These are phyloP conservation scores for Sinocyclocheilus rhinocerous DNA, from an alignment of 2,113 vertebrate genomes.

Conservation along the genomic window DNA sequence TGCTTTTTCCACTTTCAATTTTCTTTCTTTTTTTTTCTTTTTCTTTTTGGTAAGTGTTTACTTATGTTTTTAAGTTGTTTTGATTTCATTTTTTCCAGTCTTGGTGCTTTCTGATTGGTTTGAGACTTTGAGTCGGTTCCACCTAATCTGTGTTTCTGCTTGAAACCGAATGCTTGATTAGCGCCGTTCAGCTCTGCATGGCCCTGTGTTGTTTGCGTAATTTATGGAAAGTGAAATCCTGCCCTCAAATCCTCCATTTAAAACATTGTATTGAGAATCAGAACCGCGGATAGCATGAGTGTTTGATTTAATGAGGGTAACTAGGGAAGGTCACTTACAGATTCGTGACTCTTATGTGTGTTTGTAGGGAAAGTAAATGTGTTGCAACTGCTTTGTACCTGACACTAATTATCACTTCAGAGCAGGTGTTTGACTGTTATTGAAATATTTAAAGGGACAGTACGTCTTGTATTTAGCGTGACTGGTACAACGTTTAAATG, in stretches of 20 bases:
- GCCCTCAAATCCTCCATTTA: slow-evolving; percentile 35
- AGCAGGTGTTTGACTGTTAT: slow-evolving; percentile 25
- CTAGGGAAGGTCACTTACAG: background rate
- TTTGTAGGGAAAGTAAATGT: background rate
- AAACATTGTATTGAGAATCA: background rate
- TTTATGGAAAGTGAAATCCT: slow-evolving; percentile 44
- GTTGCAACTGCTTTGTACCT: background rate
- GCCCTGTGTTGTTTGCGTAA: slow-evolving; percentile 47
- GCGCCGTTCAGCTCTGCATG: slow-evolving; percentile 19
- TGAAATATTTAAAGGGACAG: slow-evolving; percentile 30
- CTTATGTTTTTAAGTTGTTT: slow-evolving; percentile 35
- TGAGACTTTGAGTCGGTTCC: slow-evolving; percentile 44
- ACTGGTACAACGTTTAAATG: background rate
- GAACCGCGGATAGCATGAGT: background rate
- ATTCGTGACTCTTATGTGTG: background rate
- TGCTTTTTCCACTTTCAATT: slow-evolving; percentile 32
- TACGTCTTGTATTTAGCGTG: background rate
- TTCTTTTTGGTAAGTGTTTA: slow-evolving; percentile 28
- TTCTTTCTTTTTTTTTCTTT: slow-evolving; percentile 10
- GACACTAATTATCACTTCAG: slow-evolving; percentile 23
- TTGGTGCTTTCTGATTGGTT: slow-evolving; percentile 46
- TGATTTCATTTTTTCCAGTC: slow-evolving; percentile 46
- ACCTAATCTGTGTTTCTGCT: slow-evolving; percentile 22
- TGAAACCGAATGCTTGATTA: slow-evolving; percentile 41
- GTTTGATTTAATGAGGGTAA: slow-evolving; percentile 10